Evolutionary conservation across 1,140 invertebrate genomes (phyloP), one percentile per base, ranked within the genome.

Genomic region (Laupala kohalensis): DNA sequence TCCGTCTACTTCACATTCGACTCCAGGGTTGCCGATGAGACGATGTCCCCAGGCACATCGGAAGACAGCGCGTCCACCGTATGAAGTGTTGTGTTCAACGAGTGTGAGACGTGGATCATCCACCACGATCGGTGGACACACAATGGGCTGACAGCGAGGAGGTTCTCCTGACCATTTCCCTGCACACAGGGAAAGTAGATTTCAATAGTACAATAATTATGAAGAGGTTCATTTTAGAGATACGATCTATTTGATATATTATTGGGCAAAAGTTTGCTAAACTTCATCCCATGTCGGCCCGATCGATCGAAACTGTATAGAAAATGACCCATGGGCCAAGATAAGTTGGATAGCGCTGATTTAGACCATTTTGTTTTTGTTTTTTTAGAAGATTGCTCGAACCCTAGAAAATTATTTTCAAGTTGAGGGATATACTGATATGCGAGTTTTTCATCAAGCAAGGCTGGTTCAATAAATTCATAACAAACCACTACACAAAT

Each of bases 1-100:
- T 65, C 91, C 91, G 76, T 89, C 86, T 28, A 87, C 83, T 77
- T 89, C 86, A 78, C 93, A 95, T 77, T 89, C 88, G 64, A 94
- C 84, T 63, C 86, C 89, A 2, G 89, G 86, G 26, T 86, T 81
- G 6, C 92, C 92, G 30, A 84, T 83, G 26, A 94, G 83, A 72
- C 85, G 83, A 78, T 93, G 91, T 63, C 92, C 92, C 86, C 90
- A 92, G 70, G 92, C 86, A 77, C 93, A 95, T 67, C 87, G 86
- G 81, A 94, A 94, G 25, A 90, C 84, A 5, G 89, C 90, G 69
- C 86, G 83, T n/a, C 90, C 86, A 3, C 85, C 85, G 73, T 85
- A 88, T 65, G 81, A 87, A 69, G 86, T 85, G 78, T 89, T 89
- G 77, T 87, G 83, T 64, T 87, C 83, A 27, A 86, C 78, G n/a